Evolutionary conservation across 2,888 invertebrate genomes (phyloP).

Genomic region (Baccha elongata): DNA sequence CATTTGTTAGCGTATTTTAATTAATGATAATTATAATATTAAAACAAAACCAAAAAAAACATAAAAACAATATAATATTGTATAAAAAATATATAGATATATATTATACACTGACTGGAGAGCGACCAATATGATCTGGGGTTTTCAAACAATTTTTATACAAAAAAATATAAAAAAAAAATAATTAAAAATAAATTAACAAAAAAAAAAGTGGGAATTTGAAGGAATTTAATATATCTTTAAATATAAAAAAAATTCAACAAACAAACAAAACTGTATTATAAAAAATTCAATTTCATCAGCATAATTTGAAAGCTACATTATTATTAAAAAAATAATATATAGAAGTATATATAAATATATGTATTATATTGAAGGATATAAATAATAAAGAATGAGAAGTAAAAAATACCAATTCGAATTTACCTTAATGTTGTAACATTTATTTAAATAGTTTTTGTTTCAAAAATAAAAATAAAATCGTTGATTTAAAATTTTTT

Average conservation of each 20-base stretch:
- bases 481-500: constrained; percentile 57
- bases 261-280: constrained; percentile 47
- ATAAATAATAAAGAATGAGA: constrained; percentile 53
- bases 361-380: constrained; percentile 65
- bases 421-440: constrained; percentile 73
- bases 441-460: constrained; percentile 68
- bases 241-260: constrained; percentile 53
- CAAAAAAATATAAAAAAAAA: constrained; percentile 64
- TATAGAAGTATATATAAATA: constrained; percentile 69
- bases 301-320: constrained; percentile 59
- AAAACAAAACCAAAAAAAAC: constrained; percentile 60
- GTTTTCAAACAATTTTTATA: constrained; percentile 80
- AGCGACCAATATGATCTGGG: constrained; percentile 82
- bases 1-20: constrained; percentile 70
- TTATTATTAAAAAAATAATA: constrained; percentile 64
- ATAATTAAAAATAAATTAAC: constrained; percentile 49
- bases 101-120: constrained; percentile 80
- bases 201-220: constrained; percentile 58
- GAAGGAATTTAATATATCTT: constrained; percentile 72
- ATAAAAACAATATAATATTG: constrained; percentile 67
- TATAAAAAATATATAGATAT: constrained; percentile 73
- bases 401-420: constrained; percentile 73
- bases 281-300: constrained; percentile 66
- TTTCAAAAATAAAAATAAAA: constrained; percentile 46
- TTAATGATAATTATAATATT: constrained; percentile 69